These are phyloP conservation scores for Halcyon smyrnensis DNA, from an alignment of 2,797 vertebrate species.

Conservation along the genomic window DNA sequence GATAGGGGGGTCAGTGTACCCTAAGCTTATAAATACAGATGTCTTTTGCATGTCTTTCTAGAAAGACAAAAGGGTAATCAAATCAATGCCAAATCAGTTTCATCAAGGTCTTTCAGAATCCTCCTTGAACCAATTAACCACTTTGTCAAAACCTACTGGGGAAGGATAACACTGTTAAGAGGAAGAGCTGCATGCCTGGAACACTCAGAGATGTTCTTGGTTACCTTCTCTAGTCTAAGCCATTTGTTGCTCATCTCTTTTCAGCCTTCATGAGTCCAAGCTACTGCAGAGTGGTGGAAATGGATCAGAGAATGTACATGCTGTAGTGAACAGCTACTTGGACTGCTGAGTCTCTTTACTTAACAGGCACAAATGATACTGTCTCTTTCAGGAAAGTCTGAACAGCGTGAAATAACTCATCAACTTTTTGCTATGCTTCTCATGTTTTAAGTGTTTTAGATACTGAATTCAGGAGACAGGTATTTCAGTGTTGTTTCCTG, in stretches of 20 bases:
- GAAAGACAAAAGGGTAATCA: background rate
- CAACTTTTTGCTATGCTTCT: background rate
- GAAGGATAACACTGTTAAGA: background rate
- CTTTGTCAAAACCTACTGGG: too few relatives aligned
- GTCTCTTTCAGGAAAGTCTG: background rate
- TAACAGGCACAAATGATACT: background rate
- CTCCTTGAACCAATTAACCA: background rate
- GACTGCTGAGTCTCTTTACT: background rate
- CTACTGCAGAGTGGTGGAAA: background rate
- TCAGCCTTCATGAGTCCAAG: background rate
- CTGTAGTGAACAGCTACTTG: background rate
- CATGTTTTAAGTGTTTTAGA: background rate
- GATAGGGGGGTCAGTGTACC: background rate
- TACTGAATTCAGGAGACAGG: background rate
- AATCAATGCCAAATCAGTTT: background rate
- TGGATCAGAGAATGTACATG: background rate
- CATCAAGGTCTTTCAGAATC: background rate
- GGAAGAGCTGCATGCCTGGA: background rate
- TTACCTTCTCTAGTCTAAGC: background rate
- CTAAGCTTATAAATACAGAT: background rate
- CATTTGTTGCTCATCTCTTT: background rate
- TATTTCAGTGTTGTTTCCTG: background rate
- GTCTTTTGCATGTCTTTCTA: background rate
- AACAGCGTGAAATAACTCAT: background rate
- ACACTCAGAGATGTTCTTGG: background rate